Evolutionary conservation across 2,113 vertebrate genomes (phyloP).

Genomic region (Anoplopoma fimbria): DNA sequence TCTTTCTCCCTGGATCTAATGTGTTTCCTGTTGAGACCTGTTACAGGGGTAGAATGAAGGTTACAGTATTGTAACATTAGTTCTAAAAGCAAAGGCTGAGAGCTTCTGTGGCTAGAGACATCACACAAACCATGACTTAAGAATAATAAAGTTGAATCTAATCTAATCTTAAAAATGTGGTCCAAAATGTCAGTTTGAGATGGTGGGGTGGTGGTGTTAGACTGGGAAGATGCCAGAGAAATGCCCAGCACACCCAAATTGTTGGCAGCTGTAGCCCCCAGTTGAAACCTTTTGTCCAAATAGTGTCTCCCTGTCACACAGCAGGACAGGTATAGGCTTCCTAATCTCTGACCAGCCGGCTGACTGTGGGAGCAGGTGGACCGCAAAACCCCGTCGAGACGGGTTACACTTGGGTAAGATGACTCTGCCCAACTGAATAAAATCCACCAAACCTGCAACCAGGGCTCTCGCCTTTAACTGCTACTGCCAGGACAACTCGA

Average conservation of each 20-base stretch:
- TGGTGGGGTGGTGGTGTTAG: not conserved
- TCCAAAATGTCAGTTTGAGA: not conserved
- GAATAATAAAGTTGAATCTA: too few relatives aligned
- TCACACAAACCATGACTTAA: not conserved
- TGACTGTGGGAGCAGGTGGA: too few relatives aligned
- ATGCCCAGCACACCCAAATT: not conserved
- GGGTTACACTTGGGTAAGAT: too few relatives aligned
- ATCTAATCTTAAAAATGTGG: too few relatives aligned
- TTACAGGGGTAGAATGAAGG: not conserved
- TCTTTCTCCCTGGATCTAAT: constrained; percentile 33
- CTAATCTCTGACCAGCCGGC: too few relatives aligned
- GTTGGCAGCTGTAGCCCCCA: not conserved
- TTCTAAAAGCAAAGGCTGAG: not conserved
- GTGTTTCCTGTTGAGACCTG: constrained; percentile 36
- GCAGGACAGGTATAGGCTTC: too few relatives aligned
- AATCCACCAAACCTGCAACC: too few relatives aligned
- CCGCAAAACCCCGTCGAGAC: too few relatives aligned
- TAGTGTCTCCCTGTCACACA: too few relatives aligned
- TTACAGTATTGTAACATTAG: not conserved
- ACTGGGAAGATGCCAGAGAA: not conserved
- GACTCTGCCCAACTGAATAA: too few relatives aligned
- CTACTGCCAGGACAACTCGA: too few relatives aligned
- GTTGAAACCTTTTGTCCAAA: not conserved
- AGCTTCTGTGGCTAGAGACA: not conserved
- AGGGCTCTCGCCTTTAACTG: too few relatives aligned